phyloP scores from a whole-genome alignment of 1,140 invertebrate genomes.

The Vollenhovia emeryi region DNA sequence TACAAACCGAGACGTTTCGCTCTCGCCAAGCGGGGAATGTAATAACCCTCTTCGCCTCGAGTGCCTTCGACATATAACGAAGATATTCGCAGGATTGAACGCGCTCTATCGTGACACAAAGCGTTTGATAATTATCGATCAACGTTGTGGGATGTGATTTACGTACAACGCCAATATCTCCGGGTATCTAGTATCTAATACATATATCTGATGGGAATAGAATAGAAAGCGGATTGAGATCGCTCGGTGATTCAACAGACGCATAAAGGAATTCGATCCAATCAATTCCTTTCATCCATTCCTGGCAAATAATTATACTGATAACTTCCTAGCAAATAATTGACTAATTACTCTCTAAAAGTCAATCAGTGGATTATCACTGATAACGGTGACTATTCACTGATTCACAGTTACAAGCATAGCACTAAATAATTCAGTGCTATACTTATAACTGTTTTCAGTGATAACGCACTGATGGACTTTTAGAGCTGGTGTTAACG shows the following conservation, averaged over 20 bases:
- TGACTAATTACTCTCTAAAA: no score
- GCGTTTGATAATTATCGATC: slow-evolving; percentile 35
- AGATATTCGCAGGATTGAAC: neutral
- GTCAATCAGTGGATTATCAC: no score
- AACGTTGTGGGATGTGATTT: neutral
- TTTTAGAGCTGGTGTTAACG: neutral
- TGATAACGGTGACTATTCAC: no score
- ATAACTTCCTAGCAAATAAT: neutral
- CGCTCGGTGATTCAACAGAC: no score
- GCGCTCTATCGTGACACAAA: neutral
- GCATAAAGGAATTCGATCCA: neutral
- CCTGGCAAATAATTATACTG: no score
- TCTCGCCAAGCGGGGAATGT: neutral
- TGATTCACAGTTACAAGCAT: no score
- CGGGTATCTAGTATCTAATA: neutral
- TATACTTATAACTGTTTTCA: no score
- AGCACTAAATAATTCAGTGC: no score
- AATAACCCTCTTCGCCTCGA: slow-evolving; percentile 28
- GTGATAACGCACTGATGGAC: no score
- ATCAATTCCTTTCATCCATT: neutral
- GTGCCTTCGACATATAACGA: neutral
- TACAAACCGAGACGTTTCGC: slow-evolving; percentile 17
- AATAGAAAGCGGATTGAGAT: neutral
- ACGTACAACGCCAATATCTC: neutral
- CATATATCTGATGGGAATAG: neutral